Evolutionary conservation across 1,140 invertebrate genomes (phyloP).

Genomic region (Battus philenor): DNA sequence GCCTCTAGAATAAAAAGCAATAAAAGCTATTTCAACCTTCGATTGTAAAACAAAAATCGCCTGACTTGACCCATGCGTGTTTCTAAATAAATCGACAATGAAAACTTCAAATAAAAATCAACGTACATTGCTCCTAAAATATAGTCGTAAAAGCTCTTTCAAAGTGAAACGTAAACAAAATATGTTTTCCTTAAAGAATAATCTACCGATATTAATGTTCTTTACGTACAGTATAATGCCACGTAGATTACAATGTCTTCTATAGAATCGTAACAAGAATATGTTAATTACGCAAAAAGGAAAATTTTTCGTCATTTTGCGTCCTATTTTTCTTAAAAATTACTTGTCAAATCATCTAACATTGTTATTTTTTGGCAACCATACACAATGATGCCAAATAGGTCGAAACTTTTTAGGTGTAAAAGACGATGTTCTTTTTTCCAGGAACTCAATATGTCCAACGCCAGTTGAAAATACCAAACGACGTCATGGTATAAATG

Average conservation of each 20-base stretch:
- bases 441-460: conserved; percentile 8
- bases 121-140: conserved; percentile 12
- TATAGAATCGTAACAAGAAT: no score
- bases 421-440: conserved; percentile 3
- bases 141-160: conserved; percentile 5
- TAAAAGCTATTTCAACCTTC: conserved; percentile 13
- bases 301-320: no score
- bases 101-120: conserved; percentile 16
- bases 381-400: conserved; percentile 2
- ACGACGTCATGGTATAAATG: no score
- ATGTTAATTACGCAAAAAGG: no score
- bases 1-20: conserved; percentile 5
- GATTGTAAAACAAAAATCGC: conserved; percentile 14
- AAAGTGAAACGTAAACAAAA: not conserved
- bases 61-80: conserved; percentile 5
- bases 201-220: no score
- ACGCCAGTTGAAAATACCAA: no score
- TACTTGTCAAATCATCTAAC: conserved; percentile 9
- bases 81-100: conserved; percentile 14
- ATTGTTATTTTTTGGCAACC: conserved; percentile 4
- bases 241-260: no score
- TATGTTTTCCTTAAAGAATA: not conserved
- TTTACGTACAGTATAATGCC: no score
- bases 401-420: conserved; percentile 13
- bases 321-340: no score